Evolutionary conservation across 2,888 invertebrate genomes (phyloP).

Genomic region (Plutella xylostella): DNA sequence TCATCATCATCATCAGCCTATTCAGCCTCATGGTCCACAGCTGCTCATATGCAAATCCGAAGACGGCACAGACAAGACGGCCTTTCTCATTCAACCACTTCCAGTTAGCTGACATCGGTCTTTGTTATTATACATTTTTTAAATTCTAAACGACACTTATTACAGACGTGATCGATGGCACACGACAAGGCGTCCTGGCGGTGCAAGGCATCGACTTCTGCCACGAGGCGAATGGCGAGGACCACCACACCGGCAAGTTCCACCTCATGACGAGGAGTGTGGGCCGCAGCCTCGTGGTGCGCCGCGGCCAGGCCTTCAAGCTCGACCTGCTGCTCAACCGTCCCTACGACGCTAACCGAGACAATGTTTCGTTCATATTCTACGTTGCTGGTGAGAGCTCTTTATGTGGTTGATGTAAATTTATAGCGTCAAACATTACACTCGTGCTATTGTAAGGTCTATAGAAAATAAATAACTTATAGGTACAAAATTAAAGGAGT

Average conservation of each 20-base stretch:
- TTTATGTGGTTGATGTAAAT: neutral
- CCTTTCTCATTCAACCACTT: too few relatives aligned
- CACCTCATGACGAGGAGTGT: constrained; percentile 75
- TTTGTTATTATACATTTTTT: too few relatives aligned
- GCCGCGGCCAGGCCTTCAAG: constrained; percentile 86
- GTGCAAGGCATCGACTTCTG: constrained; percentile 81
- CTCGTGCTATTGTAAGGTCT: too few relatives aligned
- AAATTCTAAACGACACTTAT: too few relatives aligned
- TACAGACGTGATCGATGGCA: constrained; percentile 59
- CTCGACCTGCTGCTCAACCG: constrained; percentile 79
- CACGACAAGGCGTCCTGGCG: constrained; percentile 72
- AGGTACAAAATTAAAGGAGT: too few relatives aligned
- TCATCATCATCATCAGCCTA: too few relatives aligned
- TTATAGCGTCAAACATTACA: too few relatives aligned
- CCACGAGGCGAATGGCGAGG: constrained; percentile 77
- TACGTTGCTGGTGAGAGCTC: constrained; percentile 73
- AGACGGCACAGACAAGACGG: too few relatives aligned
- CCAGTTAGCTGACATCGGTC: too few relatives aligned
- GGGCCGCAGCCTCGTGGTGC: constrained; percentile 77
- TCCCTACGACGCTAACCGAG: constrained; percentile 77
- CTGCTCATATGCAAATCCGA: too few relatives aligned
- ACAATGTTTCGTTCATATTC: constrained; percentile 88
- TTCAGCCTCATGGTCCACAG: too few relatives aligned
- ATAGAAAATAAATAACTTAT: too few relatives aligned
- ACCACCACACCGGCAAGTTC: constrained; percentile 84